These are phyloP conservation scores for Octodonta nipae DNA, from an alignment of 2,888 invertebrate genomes.

Conservation along the genomic window DNA sequence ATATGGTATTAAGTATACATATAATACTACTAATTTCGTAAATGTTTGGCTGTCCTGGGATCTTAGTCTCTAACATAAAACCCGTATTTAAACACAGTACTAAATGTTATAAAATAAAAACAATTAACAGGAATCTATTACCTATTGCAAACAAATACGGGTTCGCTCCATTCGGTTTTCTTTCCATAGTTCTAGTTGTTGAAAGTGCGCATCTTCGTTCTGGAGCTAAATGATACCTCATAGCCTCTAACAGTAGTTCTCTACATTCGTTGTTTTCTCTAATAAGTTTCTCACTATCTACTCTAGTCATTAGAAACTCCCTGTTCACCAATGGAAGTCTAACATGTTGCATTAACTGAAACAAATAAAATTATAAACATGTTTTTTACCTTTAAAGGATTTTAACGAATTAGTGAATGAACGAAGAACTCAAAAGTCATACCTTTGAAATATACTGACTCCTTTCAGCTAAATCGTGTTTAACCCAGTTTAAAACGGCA, in stretches of 20 bases:
- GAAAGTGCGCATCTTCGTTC: conserved; percentile 50
- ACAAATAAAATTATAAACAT: too few species aligned
- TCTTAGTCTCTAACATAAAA: too few species aligned
- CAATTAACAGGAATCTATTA: too few species aligned
- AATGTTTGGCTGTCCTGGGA: too few species aligned
- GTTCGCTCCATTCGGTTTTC: conserved; percentile 52
- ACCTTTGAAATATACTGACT: conserved; percentile 45
- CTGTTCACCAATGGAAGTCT: conserved; percentile 49
- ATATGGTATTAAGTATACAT: too few species aligned
- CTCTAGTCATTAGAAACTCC: conserved; percentile 53
- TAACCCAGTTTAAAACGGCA: conserved; percentile 54
- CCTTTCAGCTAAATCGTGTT: conserved; percentile 47
- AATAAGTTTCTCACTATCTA: conserved; percentile 51
- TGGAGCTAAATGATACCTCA: conserved; percentile 56
- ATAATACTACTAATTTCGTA: too few species aligned
- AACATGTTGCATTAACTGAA: conserved; percentile 49
- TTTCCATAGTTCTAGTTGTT: conserved; percentile 48
- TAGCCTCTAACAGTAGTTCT: conserved; percentile 52
- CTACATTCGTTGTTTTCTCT: conserved; percentile 50
- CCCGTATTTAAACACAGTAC: too few species aligned
- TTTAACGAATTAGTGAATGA: too few species aligned
- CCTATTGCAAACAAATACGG: conserved; percentile 53
- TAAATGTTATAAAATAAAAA: too few species aligned
- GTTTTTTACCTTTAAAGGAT: too few species aligned
- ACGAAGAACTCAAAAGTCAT: conserved; percentile 14